Conservation (phyloP, 2,888 invertebrate species). For the Phrixothrix hirtus region DNA sequence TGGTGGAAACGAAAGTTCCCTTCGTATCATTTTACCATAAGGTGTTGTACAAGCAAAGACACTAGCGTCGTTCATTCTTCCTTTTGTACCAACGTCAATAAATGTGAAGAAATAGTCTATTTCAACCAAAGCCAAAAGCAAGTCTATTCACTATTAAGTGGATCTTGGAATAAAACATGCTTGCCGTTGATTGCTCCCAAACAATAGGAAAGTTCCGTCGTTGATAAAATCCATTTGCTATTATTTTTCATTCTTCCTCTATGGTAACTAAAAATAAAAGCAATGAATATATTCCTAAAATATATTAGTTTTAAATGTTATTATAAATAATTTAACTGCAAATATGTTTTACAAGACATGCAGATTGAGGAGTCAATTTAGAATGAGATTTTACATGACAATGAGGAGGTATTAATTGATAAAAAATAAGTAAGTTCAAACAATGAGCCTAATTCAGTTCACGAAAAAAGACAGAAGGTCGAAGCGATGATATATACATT, state of each 20-base stretch:
- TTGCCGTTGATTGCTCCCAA: constrained; percentile 16
- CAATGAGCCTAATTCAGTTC: too few species aligned
- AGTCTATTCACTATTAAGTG: constrained; percentile 28
- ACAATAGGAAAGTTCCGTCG: too few species aligned
- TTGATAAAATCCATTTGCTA: too few species aligned
- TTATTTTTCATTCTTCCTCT: constrained; percentile 32
- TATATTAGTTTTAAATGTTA: too few species aligned
- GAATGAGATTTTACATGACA: background rate
- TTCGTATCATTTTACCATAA: constrained; percentile 2
- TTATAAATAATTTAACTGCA: too few species aligned
- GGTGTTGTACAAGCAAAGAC: constrained; percentile 3
- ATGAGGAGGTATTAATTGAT: background rate
- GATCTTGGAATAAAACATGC: constrained; percentile 26
- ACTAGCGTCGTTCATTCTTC: constrained; percentile 18
- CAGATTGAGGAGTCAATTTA: background rate
- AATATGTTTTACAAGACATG: too few species aligned
- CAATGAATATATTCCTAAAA: constrained; percentile 14
- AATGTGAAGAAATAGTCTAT: constrained; percentile 38
- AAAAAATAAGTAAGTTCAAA: too few species aligned
- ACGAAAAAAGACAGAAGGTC: too few species aligned
- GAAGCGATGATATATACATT: background rate
- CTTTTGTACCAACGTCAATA: constrained; percentile 12
- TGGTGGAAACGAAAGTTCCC: constrained; percentile 2
- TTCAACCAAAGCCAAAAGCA: constrained; percentile 41
- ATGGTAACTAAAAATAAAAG: constrained; percentile 33